Evolutionary conservation across 1,140 invertebrate species (phyloP).

Genomic region (Andrena cerasifolii): DNA sequence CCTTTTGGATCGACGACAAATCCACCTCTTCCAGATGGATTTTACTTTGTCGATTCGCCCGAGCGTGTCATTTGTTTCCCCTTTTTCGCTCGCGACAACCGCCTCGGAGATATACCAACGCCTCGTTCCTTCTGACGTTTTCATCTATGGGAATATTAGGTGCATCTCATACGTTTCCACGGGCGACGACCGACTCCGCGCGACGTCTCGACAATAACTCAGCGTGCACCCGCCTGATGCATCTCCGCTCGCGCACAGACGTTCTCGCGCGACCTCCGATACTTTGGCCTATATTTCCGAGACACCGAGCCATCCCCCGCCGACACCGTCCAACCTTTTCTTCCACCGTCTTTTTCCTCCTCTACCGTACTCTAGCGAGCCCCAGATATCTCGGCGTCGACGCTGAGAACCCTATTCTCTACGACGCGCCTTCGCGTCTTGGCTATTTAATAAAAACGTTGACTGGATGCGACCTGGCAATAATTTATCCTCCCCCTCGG

Average conservation of each 20-base stretch:
- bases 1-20: not conserved
- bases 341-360: too few relatives aligned
- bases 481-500: slow-evolving; percentile 7
- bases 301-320: not conserved
- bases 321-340: not conserved
- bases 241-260: not conserved
- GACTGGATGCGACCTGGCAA: not conserved
- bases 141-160: slow-evolving; percentile 29
- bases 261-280: slow-evolving; percentile 10
- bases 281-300: slow-evolving; percentile 22
- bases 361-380: not conserved
- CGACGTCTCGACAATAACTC: slow-evolving; percentile 7
- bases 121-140: slow-evolving; percentile 1
- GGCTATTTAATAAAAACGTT: slow-evolving; percentile 29
- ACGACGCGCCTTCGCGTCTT: not conserved
- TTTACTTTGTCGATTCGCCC: slow-evolving; percentile 7
- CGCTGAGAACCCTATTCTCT: slow-evolving; percentile 4
- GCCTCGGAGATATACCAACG: not conserved
- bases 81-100: not conserved
- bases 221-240: not conserved
- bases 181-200: not conserved
- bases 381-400: not conserved
- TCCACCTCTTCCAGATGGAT: slow-evolving; percentile 3
- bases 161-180: not conserved
- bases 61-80: slow-evolving; percentile 2